phyloP scores from a whole-genome alignment of 1,140 invertebrate genomes.

The Pseudachorutes palmiensis region DNA sequence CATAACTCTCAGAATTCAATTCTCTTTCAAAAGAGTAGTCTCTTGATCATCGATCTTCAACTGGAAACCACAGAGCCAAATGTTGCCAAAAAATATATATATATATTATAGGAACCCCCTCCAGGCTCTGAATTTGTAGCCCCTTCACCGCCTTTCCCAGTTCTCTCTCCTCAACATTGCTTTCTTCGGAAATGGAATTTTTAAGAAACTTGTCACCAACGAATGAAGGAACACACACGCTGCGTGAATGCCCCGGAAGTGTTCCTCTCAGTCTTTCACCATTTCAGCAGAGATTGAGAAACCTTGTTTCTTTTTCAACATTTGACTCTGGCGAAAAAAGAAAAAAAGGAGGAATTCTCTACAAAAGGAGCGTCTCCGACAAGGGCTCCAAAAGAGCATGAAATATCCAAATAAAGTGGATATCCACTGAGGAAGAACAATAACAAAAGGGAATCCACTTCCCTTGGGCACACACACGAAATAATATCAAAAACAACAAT shows the following conservation, averaged over 20 bases:
- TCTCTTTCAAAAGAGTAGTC: neutral
- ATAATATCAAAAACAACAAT: neutral
- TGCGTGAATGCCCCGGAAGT: neutral
- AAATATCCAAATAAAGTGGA: slow-evolving; percentile 14
- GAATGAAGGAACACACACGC: neutral
- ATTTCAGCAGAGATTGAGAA: slow-evolving; percentile 5
- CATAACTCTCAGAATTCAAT: neutral
- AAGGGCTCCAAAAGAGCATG: neutral
- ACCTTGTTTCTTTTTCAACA: neutral
- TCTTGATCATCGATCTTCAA: neutral
- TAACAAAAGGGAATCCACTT: slow-evolving; percentile 10
- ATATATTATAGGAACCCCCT: neutral
- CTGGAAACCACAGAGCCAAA: neutral
- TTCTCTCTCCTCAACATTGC: neutral
- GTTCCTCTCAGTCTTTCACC: neutral
- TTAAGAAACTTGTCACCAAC: slow-evolving; percentile 3
- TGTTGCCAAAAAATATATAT: neutral
- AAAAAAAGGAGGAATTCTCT: too few species aligned
- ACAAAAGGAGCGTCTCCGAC: neutral
- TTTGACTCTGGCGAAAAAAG: neutral
- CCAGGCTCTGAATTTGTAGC: neutral
- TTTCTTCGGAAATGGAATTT: neutral
- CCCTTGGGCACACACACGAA: neutral
- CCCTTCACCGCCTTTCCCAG: neutral
- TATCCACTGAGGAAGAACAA: neutral